Base-by-base conservation (phyloP, 2,113 vertebrate genomes). In the Agelaius tricolor region DNA sequence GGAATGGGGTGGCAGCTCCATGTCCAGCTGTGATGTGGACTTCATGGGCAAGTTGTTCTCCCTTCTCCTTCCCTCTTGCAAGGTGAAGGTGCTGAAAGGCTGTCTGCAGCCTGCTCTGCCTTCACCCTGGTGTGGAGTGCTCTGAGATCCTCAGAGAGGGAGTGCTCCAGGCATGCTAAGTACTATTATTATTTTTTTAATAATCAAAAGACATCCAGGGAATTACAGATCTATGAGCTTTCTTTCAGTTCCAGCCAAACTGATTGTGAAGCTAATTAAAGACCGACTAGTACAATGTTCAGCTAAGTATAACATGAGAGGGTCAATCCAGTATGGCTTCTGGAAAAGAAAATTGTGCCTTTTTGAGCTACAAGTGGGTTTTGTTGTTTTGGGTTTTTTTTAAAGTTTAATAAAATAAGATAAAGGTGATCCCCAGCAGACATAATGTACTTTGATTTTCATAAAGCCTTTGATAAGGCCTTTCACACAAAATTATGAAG, bases 221-320 rank as follows among this genome's bases (percentile, higher is more conserved):
- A 96, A 79, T 93, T 96, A 86, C 17, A 91, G 73, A 92, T 94
- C 90, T 91, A 80, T 74, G 89, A 94, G 84, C 71, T 84, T 89
- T 54, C 74, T 92, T 87, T 95, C 91, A 68, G 52, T 75, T 77
- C 87, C 68, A 94, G 66, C 65, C 88, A 95, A 89, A 78, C 65
- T 81, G 92, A 96, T 96, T 93, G 87, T 87, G 76, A 52, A 95
- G 79, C 94, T 96, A 93, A 96, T 95, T 96, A 96, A 96, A 96
- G 93, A 88, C 76, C 69, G 80, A 55, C 86, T 76, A 65, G 65
- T 79, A 82, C 92, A 89, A 72, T 3, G 3, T 78, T 94, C 0
- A 1, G n/a, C 21, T 92, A 95, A 93, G 80, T 87, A 21, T 87
- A 87, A 97, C 90, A 89, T 79, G 92, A 87, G 80, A 93, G 93